Evolutionary conservation across 1,140 invertebrate species (phyloP).

Genomic region (Lordiphosa mommai): DNA sequence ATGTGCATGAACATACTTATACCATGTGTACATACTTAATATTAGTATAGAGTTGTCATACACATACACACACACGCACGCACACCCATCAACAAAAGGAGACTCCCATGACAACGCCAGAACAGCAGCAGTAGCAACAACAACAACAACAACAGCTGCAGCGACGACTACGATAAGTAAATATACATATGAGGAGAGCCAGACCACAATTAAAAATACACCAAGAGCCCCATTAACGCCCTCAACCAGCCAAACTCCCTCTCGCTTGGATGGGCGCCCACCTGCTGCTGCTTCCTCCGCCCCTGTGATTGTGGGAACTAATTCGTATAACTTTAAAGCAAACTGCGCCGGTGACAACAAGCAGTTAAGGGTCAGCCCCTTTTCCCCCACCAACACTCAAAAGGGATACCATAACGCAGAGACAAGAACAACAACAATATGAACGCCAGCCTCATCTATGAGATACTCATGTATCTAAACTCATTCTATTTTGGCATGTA

Average conservation of each 20-base stretch:
- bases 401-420: constrained; percentile 17
- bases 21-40: constrained; percentile 27
- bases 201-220: constrained; percentile 63
- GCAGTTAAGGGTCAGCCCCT: constrained; percentile 27
- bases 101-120: constrained; percentile 60
- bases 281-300: constrained; percentile 52
- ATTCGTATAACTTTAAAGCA: constrained; percentile 2
- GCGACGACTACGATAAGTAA: constrained; percentile 44
- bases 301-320: constrained; percentile 7
- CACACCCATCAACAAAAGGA: constrained; percentile 30
- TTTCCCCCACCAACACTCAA: neutral
- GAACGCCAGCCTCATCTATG: constrained; percentile 88
- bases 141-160: constrained; percentile 18
- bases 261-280: constrained; percentile 35
- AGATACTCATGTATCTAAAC: constrained; percentile 90
- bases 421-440: constrained; percentile 31
- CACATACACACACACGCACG: constrained; percentile 2
- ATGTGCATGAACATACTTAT: constrained; percentile 23
- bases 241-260: constrained; percentile 23
- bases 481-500: constrained; percentile 93
- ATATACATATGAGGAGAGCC: constrained; percentile 53
- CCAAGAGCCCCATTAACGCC: constrained; percentile 49
- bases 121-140: constrained; percentile 22
- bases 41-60: constrained; percentile 46
- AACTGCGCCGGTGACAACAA: constrained; percentile 59